phyloP scores from a whole-genome alignment of 2,113 vertebrate species.

The Turnix velox region DNA sequence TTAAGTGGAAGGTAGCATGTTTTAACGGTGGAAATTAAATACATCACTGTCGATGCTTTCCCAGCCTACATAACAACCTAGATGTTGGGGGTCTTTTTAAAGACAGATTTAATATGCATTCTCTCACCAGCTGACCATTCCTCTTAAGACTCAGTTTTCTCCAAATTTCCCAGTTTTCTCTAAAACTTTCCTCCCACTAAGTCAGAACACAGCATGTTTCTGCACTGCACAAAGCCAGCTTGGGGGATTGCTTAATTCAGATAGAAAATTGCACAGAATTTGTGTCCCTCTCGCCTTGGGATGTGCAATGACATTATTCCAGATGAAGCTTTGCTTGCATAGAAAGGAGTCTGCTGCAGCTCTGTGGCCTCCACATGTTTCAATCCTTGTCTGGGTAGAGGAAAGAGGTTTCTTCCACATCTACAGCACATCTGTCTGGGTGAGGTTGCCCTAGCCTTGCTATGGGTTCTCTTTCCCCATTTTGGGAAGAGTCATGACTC shows the following conservation, averaged over 20 bases:
- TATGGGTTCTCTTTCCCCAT: not conserved
- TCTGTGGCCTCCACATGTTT: not conserved
- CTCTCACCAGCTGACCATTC: not conserved
- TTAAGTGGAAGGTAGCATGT: not conserved
- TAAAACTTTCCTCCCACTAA: conserved; percentile 13
- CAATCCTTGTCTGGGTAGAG: not conserved
- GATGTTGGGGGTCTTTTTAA: not conserved
- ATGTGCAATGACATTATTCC: not conserved
- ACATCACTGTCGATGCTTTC: not conserved
- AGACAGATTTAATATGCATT: not conserved
- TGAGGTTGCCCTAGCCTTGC: not conserved
- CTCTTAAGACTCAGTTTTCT: not conserved
- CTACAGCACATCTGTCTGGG: not conserved
- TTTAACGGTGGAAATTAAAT: not conserved
- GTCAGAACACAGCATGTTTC: not conserved
- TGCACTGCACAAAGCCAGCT: not conserved
- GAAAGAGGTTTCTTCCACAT: not conserved
- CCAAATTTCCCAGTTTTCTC: conserved; percentile 23
- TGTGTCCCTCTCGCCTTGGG: conserved; percentile 3
- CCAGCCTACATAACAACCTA: not conserved
- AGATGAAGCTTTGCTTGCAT: not conserved
- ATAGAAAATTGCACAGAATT: conserved; percentile 6
- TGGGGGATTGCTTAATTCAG: not conserved
- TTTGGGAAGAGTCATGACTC: not conserved
- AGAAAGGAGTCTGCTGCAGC: not conserved